A percentile compares a stretch with the other conserved stretches of the same genome.
These are phyloP conservation scores for Vombatus ursinus DNA, from an alignment of 2,113 vertebrate genomes.

Conservation along the genomic window DNA sequence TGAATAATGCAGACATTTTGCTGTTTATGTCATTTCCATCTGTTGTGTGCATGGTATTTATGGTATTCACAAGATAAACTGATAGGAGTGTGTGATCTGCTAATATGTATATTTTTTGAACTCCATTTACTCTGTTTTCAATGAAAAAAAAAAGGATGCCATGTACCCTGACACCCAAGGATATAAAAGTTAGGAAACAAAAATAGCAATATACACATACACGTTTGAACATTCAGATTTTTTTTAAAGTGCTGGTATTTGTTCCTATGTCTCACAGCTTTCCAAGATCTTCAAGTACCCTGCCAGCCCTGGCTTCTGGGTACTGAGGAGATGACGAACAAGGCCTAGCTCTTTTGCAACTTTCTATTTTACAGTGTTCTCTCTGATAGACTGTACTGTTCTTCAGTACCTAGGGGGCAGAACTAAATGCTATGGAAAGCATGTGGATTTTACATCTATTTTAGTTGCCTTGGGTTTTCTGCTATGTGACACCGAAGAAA, in stretches of 20 bases:
- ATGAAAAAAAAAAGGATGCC: conserved; percentile 6
- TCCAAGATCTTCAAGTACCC: background rate
- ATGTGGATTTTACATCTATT: background rate
- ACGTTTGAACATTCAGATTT: background rate
- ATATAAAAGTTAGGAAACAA: conserved; percentile 39
- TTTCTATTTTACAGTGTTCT: fast-evolving
- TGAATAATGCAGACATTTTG: conserved; percentile 72
- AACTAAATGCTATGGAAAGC: background rate
- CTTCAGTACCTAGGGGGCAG: background rate
- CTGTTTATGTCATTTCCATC: conserved; percentile 72
- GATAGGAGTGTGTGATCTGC: conserved; percentile 62
- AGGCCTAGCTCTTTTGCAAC: background rate
- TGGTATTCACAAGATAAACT: conserved; percentile 69
- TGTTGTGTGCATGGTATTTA: conserved; percentile 15
- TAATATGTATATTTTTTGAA: conserved; percentile 66
- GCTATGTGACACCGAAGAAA: background rate
- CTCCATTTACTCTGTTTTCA: conserved; percentile 46
- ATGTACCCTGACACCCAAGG: conserved; percentile 27
- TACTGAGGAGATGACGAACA: fast-evolving
- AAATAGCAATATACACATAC: background rate
- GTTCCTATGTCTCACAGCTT: background rate
- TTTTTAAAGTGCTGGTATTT: background rate
- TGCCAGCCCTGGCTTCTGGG: background rate
- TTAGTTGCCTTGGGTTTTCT: background rate
- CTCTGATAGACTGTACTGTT: background rate